phyloP scores from a whole-genome alignment of 2,888 invertebrate genomes.

The Lordiphosa fenestrarum region DNA sequence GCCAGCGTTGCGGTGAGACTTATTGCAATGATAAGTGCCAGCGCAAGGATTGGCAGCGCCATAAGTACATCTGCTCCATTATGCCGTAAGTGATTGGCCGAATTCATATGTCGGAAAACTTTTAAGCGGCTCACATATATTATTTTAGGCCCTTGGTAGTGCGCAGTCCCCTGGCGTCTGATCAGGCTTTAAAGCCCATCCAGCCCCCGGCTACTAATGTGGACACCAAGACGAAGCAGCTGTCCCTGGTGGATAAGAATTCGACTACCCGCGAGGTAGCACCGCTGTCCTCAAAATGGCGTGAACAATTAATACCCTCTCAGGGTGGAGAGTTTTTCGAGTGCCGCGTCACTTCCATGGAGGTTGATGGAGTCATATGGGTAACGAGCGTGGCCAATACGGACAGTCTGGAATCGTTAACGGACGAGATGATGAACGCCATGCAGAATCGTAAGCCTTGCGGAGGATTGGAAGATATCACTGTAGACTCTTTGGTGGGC shows the following conservation, averaged over 20 bases:
- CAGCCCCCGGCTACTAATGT: not conserved
- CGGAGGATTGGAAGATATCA: constrained; percentile 7
- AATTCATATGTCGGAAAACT: not conserved
- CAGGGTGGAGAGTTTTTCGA: constrained; percentile 27
- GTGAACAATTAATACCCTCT: constrained; percentile 13
- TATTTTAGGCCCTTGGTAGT: not conserved
- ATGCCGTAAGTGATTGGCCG: constrained; percentile 30
- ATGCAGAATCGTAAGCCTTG: constrained; percentile 7
- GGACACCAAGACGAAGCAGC: not conserved
- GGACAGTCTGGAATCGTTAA: constrained; percentile 18
- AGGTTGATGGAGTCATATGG: constrained; percentile 41
- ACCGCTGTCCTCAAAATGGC: constrained; percentile 31
- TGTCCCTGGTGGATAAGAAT: not conserved
- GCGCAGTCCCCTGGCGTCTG: not conserved
- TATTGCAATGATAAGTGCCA: constrained; percentile 50
- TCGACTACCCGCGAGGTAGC: not conserved
- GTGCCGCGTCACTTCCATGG: constrained; percentile 29
- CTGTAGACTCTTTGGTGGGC: constrained; percentile 31
- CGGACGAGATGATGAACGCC: constrained; percentile 8
- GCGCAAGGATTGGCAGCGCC: constrained; percentile 50
- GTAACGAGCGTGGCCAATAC: constrained; percentile 17
- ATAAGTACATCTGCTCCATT: constrained; percentile 37
- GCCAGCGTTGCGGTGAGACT: constrained; percentile 49
- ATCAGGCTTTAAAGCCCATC: no score
- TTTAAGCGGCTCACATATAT: not conserved